phyloP scores from a whole-genome alignment of 1,140 invertebrate species.

The Tetragnatha versicolor region DNA sequence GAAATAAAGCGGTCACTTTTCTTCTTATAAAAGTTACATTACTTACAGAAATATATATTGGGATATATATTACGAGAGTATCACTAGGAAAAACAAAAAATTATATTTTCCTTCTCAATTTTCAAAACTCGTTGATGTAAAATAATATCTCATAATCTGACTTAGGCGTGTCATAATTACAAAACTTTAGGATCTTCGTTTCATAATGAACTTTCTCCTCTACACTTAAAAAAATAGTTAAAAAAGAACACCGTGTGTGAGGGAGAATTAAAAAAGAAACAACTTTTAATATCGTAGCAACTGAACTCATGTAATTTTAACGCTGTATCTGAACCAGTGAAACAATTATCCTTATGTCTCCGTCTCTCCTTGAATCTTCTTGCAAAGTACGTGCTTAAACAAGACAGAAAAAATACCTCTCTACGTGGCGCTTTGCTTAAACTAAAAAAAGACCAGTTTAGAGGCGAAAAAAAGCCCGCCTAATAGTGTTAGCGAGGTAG shows the following conservation, averaged over 20 bases:
- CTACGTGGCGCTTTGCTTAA: not conserved
- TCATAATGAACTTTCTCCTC: not conserved
- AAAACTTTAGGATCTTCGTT: not conserved
- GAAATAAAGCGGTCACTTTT: too few species aligned
- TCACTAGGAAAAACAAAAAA: too few species aligned
- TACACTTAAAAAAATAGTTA: not conserved
- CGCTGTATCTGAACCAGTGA: not conserved
- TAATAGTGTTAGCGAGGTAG: constrained; percentile 23
- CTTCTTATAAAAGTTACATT: too few species aligned
- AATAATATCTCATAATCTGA: too few species aligned
- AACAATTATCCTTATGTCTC: constrained; percentile 20
- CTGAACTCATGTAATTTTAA: not conserved
- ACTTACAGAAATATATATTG: too few species aligned
- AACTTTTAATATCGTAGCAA: not conserved
- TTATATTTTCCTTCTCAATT: too few species aligned
- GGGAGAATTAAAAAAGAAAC: constrained; percentile 1
- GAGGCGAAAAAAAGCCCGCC: constrained; percentile 7
- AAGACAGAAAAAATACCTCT: constrained; percentile 4
- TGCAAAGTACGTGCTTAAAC: constrained; percentile 18
- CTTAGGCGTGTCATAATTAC: not conserved
- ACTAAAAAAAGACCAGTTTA: constrained; percentile 31
- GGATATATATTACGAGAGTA: too few species aligned
- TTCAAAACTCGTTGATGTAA: too few species aligned
- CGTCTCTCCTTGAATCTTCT: not conserved
- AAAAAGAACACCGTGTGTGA: not conserved